These are phyloP conservation scores for Muscicapa adusta DNA, from an alignment of 2,113 vertebrate species.

Conservation along the genomic window DNA sequence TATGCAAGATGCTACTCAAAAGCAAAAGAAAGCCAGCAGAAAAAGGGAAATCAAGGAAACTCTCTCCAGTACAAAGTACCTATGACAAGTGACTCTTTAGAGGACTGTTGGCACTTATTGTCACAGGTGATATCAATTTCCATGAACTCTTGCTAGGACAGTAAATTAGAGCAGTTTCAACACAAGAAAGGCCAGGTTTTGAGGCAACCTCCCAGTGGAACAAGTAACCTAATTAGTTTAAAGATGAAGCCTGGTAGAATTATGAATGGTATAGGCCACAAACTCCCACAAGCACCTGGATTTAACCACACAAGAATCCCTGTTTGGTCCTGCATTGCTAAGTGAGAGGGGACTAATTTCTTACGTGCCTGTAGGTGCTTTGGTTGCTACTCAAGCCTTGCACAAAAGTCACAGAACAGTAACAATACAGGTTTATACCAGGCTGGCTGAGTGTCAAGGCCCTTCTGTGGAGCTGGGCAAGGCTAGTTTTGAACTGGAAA, in stretches of 20 bases:
- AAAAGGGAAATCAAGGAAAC: neutral
- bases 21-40: neutral
- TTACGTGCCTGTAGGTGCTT: neutral
- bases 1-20: neutral
- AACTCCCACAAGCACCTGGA: neutral
- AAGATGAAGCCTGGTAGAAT: neutral
- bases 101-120: neutral
- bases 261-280: neutral
- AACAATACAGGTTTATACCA: neutral
- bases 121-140: neutral
- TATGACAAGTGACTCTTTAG: neutral
- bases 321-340: neutral
- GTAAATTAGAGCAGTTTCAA: neutral
- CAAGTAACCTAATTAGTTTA: constrained; percentile 16
- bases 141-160: neutral
- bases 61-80: neutral
- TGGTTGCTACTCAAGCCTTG: neutral
- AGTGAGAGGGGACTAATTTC: neutral
- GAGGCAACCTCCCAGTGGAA: neutral
- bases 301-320: neutral
- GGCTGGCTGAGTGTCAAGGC: neutral
- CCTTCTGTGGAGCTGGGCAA: neutral
- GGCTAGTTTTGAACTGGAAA: neutral
- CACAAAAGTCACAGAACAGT: neutral
- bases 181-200: neutral